phyloP scores from a whole-genome alignment of 2,888 invertebrate species.

The Dyspetes luteomarginatus region DNA sequence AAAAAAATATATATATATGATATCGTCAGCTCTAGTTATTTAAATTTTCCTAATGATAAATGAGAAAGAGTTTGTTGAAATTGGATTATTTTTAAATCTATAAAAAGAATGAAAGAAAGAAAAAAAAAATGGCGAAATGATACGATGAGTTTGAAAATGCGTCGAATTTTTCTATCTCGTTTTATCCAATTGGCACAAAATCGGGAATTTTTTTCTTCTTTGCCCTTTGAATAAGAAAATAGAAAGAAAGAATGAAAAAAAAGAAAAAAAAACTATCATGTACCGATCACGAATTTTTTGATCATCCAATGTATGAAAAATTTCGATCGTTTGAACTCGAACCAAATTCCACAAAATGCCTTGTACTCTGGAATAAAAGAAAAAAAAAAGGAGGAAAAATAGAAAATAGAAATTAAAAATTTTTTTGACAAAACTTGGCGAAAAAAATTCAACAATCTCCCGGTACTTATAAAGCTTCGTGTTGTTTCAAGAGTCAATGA shows the following conservation, averaged over 20 bases:
- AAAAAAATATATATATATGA: conserved; percentile 69
- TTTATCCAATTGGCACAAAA: conserved; percentile 31
- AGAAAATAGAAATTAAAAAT: conserved; percentile 8
- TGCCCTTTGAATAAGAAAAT: conserved; percentile 37
- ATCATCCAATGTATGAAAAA: conserved; percentile 22
- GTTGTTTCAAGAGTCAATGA: conserved; percentile 43
- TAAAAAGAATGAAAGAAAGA: conserved; percentile 36
- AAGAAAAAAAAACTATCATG: conserved; percentile 16
- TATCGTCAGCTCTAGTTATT: conserved; percentile 79
- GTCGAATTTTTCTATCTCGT: conserved; percentile 37
- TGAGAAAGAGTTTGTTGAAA: conserved; percentile 60
- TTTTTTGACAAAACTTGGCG: not conserved
- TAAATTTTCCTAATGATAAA: conserved; percentile 78
- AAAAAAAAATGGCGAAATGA: conserved; percentile 68
- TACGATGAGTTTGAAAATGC: not conserved
- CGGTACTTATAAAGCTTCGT: conserved; percentile 55
- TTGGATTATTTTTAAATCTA: conserved; percentile 18
- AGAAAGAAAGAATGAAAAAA: conserved; percentile 15
- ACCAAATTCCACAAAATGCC: conserved; percentile 68
- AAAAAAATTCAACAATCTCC: conserved; percentile 18
- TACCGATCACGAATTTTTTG: conserved; percentile 31
- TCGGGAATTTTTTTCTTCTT: conserved; percentile 24
- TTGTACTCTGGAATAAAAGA: conserved; percentile 60
- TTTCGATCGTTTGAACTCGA: conserved; percentile 45
- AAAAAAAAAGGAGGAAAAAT: conserved; percentile 44